Conservation (phyloP, 2,113 vertebrate species). For the Corythoichthys haematopterus region DNA sequence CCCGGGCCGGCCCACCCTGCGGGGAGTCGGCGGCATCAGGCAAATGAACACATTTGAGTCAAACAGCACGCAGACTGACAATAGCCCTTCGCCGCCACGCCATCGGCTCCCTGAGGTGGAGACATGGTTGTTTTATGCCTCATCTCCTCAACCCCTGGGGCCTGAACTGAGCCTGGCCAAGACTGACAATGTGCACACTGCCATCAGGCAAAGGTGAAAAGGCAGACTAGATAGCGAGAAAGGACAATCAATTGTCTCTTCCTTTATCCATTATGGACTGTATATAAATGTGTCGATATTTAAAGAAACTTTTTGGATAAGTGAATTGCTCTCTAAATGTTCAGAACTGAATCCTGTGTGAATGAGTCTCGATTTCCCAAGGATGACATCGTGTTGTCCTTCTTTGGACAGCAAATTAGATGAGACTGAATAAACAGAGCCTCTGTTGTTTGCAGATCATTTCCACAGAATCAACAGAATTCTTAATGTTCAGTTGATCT, state of each 20-base stretch:
- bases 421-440: too few species aligned
- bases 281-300: not conserved
- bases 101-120: constrained; percentile 65
- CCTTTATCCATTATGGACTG: not conserved
- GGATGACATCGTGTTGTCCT: too few species aligned
- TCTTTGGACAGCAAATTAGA: too few species aligned
- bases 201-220: constrained; percentile 37
- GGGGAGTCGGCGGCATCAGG: constrained; percentile 63
- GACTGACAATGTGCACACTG: constrained; percentile 49
- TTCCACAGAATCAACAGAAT: not conserved
- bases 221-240: not conserved
- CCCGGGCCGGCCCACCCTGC: constrained; percentile 55
- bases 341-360: not conserved
- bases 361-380: not conserved
- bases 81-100: constrained; percentile 54
- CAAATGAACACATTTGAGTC: constrained; percentile 77
- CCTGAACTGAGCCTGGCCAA: constrained; percentile 59
- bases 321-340: not conserved
- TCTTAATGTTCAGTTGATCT: not conserved
- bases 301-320: too few species aligned
- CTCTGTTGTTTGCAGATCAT: too few species aligned
- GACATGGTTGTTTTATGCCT: constrained; percentile 69
- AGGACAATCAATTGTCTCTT: not conserved
- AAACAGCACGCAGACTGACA: constrained; percentile 72
- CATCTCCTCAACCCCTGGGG: constrained; percentile 63